Evolutionary conservation across 2,797 vertebrate species (phyloP).

Genomic region (Philypnodon macrostomus): DNA sequence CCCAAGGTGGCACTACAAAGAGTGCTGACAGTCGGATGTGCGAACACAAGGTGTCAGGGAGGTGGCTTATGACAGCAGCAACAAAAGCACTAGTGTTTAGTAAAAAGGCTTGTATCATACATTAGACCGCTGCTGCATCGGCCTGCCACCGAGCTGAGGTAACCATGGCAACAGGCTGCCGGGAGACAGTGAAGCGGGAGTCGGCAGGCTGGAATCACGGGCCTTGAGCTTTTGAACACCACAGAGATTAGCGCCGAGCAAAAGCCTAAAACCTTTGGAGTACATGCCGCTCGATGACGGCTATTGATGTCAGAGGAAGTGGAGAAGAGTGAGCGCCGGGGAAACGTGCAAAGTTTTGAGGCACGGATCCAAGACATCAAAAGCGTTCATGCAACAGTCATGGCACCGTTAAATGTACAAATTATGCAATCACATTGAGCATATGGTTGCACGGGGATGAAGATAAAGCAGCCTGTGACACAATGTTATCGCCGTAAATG

Average conservation of each 20-base stretch:
- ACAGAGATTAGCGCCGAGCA: constrained; percentile 69
- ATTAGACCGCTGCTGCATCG: constrained; percentile 60
- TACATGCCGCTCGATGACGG: constrained; percentile 36
- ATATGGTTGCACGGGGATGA: constrained; percentile 24
- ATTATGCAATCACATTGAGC: constrained; percentile 35
- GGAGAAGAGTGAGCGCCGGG: constrained; percentile 30
- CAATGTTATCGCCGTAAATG: constrained; percentile 37
- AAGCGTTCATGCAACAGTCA: constrained; percentile 26
- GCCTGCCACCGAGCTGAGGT: constrained; percentile 69
- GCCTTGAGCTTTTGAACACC: constrained; percentile 70
- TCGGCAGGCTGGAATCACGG: constrained; percentile 63
- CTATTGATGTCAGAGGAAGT: constrained; percentile 49
- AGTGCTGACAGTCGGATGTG: constrained; percentile 21
- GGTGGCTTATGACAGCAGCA: constrained; percentile 56
- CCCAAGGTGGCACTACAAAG: constrained; percentile 20
- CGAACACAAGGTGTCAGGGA: constrained; percentile 30
- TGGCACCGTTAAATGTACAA: constrained; percentile 39
- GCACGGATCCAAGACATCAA: constrained; percentile 52
- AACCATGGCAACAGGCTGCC: constrained; percentile 80
- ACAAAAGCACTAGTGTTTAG: constrained; percentile 64
- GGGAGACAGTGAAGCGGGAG: too few species aligned
- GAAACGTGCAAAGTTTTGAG: constrained; percentile 40
- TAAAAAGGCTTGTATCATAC: constrained; percentile 57
- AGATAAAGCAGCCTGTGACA: constrained; percentile 40
- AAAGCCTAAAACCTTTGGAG: constrained; percentile 50